These are phyloP conservation scores for Zeuzera pyrina DNA, from an alignment of 2,888 invertebrate genomes.

Conservation along the genomic window DNA sequence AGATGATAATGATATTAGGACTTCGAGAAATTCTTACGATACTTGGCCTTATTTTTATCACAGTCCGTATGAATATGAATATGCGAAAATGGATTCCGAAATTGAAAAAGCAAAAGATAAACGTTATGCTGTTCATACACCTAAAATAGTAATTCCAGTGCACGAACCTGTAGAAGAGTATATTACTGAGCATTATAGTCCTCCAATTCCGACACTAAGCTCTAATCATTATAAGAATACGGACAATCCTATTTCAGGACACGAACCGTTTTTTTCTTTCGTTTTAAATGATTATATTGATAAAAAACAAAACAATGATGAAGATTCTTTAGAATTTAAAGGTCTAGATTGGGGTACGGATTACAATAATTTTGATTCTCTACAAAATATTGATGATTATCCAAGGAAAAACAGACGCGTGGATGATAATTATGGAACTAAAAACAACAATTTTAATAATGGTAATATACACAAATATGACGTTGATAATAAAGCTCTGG, in stretches of 20 bases:
- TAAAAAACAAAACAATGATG: constrained; percentile 31
- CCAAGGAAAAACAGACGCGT: constrained; percentile 22
- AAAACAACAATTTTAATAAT: not conserved
- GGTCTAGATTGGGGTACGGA: constrained; percentile 41
- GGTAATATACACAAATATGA: no score
- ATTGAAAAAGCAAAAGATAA: constrained; percentile 47
- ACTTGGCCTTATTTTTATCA: constrained; percentile 45
- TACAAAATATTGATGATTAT: constrained; percentile 18
- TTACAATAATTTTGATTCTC: constrained; percentile 26
- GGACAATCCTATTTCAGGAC: constrained; percentile 40
- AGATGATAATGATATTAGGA: constrained; percentile 48
- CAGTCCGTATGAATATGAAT: constrained; percentile 41
- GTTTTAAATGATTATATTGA: constrained; percentile 49
- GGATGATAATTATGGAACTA: not conserved
- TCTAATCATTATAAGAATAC: constrained; percentile 18
- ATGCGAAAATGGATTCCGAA: constrained; percentile 26
- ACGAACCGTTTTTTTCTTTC: constrained; percentile 49
- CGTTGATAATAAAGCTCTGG: constrained; percentile 1
- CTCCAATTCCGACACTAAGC: constrained; percentile 10
- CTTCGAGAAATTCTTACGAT: constrained; percentile 32
- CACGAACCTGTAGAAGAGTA: constrained; percentile 40
- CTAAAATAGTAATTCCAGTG: constrained; percentile 39
- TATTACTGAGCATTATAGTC: constrained; percentile 18
- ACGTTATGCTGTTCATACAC: constrained; percentile 27
- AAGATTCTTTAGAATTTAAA: constrained; percentile 42